Evolutionary conservation across 2,797 vertebrate genomes (phyloP).

Genomic region (Bradypodion pumilum): DNA sequence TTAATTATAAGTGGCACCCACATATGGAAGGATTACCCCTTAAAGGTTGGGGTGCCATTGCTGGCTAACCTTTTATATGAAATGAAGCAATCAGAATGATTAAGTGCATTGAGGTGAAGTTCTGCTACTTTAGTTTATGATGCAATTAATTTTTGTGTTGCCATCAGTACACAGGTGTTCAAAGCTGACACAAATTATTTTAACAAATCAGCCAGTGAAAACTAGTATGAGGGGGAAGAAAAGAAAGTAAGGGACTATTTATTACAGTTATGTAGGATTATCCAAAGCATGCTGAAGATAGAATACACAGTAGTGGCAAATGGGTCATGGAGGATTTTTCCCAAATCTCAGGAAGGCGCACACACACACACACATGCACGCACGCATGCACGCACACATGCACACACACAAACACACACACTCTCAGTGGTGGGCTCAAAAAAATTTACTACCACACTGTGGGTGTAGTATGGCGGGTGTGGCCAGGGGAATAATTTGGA

Average conservation of each 20-base stretch:
- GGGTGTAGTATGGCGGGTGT: too few relatives aligned
- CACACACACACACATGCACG: too few relatives aligned
- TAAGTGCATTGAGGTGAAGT: not conserved
- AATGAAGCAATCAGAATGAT: not conserved
- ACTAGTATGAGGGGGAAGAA: not conserved
- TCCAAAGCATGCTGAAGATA: not conserved
- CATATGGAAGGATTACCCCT: not conserved
- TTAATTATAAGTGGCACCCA: not conserved
- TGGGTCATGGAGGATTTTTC: not conserved
- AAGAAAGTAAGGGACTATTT: not conserved
- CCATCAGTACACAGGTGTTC: not conserved
- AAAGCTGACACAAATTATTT: not conserved
- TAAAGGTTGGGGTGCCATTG: not conserved
- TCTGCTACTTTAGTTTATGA: not conserved
- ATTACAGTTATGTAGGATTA: not conserved
- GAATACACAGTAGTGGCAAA: not conserved
- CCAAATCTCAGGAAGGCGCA: too few relatives aligned
- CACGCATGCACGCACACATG: too few relatives aligned
- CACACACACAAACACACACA: too few relatives aligned
- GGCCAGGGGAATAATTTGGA: too few relatives aligned
- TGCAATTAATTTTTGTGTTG: not conserved
- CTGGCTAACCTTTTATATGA: not conserved
- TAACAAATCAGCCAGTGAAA: not conserved
- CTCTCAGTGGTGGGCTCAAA: too few relatives aligned
- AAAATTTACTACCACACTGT: too few relatives aligned